A percentile compares a stretch with the other conserved stretches of the same genome.
Conservation (phyloP, 2,888 invertebrate genomes). For the Leptinotarsa haldemani region DNA sequence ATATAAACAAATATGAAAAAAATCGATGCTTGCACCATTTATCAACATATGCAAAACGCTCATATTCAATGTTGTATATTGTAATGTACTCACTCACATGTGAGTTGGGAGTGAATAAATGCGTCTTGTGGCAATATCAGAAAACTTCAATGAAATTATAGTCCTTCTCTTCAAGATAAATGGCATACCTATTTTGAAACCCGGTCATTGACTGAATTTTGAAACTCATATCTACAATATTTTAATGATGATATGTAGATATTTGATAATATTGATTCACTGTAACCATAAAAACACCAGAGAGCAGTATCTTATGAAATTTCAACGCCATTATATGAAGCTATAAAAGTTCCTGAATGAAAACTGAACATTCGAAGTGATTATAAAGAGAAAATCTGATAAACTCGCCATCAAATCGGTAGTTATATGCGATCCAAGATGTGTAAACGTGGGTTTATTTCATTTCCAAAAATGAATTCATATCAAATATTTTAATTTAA, state of each 20-base stretch:
- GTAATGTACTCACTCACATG: no score
- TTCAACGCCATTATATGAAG: neutral
- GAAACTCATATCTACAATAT: no score
- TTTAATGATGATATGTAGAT: neutral
- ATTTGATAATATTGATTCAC: neutral
- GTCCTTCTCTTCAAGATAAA: no score
- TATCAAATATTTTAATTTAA: neutral
- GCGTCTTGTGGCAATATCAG: no score
- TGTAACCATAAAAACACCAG: neutral
- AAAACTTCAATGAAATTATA: no score
- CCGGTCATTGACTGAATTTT: no score
- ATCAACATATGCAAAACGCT: no score
- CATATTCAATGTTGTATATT: no score
- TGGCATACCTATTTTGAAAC: no score
- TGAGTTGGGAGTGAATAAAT: no score
- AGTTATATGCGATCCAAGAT: neutral
- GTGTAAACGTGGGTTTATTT: neutral
- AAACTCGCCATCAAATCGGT: neutral
- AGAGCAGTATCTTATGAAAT: neutral
- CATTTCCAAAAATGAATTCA: neutral
- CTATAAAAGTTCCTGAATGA: neutral
- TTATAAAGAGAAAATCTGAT: constrained; percentile 3
- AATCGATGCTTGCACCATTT: no score
- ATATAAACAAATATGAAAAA: no score
- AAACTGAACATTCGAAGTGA: neutral